phyloP scores from a whole-genome alignment of 2,113 vertebrate species.

The Cichladusa arquata region DNA sequence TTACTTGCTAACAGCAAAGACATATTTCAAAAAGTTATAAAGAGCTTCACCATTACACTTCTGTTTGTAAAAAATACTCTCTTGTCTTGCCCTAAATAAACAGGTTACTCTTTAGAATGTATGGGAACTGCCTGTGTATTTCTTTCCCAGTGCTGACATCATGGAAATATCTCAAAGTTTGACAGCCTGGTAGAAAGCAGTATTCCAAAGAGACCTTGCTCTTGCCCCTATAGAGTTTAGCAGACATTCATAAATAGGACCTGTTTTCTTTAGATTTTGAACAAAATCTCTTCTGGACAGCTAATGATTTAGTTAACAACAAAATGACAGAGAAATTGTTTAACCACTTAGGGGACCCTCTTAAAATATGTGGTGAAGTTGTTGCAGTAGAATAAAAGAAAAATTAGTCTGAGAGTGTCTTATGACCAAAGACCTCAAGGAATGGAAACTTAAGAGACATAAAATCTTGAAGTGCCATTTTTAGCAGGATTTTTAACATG shows the following conservation, averaged over 20 bases:
- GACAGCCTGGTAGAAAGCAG: background rate
- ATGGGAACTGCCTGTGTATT: constrained; percentile 45
- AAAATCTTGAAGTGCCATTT: background rate
- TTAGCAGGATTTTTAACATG: background rate
- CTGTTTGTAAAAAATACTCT: background rate
- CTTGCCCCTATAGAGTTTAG: background rate
- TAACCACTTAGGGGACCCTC: background rate
- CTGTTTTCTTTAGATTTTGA: constrained; percentile 16
- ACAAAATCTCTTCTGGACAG: background rate
- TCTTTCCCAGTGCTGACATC: constrained; percentile 54
- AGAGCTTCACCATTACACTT: background rate
- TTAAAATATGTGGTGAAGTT: background rate
- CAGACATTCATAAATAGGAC: constrained; percentile 29
- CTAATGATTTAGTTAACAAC: background rate
- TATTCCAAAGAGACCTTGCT: constrained; percentile 29
- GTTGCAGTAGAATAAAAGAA: background rate
- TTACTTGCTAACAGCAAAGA: background rate
- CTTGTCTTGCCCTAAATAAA: background rate
- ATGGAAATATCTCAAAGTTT: constrained; percentile 11
- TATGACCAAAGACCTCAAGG: background rate
- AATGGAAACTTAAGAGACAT: background rate
- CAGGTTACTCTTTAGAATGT: constrained; percentile 13
- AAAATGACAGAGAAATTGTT: background rate
- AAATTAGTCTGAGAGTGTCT: background rate
- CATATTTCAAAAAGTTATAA: background rate